These are phyloP conservation scores for Trichogramma pretiosum DNA, from an alignment of 1,140 invertebrate genomes.

Conservation along the genomic window DNA sequence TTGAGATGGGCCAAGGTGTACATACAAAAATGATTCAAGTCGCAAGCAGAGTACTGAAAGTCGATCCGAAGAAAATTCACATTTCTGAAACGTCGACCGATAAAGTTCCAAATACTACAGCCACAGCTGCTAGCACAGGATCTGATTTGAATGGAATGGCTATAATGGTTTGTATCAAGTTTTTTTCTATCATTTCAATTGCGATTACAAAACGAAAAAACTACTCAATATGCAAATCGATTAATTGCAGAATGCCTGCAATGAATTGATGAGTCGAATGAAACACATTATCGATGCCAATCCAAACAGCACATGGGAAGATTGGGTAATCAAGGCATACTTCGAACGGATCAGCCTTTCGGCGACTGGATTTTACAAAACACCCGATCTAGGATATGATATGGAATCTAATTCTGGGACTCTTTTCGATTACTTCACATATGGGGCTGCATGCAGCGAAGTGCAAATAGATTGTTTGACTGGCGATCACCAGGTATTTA, in stretches of 20 bases:
- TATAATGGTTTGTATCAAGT: conserved; percentile 58
- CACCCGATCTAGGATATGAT: conserved; percentile 67
- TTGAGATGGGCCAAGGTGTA: conserved; percentile 91
- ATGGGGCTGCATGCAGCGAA: conserved; percentile 66
- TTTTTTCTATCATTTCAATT: conserved; percentile 61
- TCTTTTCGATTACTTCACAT: conserved; percentile 74
- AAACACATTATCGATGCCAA: conserved; percentile 66
- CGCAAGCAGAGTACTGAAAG: conserved; percentile 60
- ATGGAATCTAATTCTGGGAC: conserved; percentile 59
- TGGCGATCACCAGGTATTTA: conserved; percentile 71
- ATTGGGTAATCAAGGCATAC: conserved; percentile 76
- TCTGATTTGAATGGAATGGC: conserved; percentile 94
- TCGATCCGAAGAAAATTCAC: conserved; percentile 69
- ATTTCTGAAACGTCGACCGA: conserved; percentile 82
- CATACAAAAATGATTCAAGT: conserved; percentile 90
- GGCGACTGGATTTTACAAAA: conserved; percentile 75
- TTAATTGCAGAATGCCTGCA: conserved; percentile 63
- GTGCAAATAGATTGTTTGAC: conserved; percentile 82
- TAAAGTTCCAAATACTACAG: conserved; percentile 86
- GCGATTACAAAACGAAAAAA: conserved; percentile 23
- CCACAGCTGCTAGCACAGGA: conserved; percentile 81
- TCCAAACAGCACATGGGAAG: conserved; percentile 72
- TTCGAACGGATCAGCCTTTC: conserved; percentile 70
- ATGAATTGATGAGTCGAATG: conserved; percentile 64
- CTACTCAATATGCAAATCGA: too few relatives aligned